Conservation (phyloP, 2,888 invertebrate genomes). For the Machimus atricapillus region DNA sequence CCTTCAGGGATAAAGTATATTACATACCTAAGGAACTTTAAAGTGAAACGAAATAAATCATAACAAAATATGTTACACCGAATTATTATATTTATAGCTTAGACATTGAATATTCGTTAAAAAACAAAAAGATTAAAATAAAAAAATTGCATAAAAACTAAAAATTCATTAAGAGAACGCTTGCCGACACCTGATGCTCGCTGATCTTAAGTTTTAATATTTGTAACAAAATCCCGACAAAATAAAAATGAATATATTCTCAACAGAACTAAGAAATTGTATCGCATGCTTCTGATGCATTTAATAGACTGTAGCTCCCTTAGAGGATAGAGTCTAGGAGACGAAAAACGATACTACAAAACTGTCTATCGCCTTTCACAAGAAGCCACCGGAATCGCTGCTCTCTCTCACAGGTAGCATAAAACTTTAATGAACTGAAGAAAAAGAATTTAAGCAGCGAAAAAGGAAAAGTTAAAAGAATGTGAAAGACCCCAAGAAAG, state of each 20-base stretch:
- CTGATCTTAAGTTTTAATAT: neutral
- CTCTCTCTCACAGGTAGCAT: slow-evolving; percentile 1
- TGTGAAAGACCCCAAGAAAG: neutral
- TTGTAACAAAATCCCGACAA: neutral
- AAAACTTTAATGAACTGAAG: neutral
- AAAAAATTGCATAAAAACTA: no score
- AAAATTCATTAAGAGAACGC: neutral
- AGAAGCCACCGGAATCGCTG: neutral
- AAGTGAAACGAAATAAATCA: no score
- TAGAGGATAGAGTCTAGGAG: neutral
- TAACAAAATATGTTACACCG: no score
- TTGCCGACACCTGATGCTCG: neutral
- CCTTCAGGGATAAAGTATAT: no score
- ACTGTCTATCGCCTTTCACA: neutral
- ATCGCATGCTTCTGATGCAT: neutral
- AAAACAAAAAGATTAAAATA: no score
- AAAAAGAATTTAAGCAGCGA: neutral
- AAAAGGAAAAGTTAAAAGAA: neutral
- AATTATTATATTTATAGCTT: no score
- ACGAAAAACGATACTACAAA: neutral
- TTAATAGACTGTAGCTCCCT: neutral
- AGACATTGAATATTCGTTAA: neutral
- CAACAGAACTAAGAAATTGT: neutral
- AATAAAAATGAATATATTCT: neutral
- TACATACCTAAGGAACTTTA: no score